Evolutionary conservation across 64 coral and sea anemone genomes (phyloP).

Genomic region (Montipora sp.): DNA sequence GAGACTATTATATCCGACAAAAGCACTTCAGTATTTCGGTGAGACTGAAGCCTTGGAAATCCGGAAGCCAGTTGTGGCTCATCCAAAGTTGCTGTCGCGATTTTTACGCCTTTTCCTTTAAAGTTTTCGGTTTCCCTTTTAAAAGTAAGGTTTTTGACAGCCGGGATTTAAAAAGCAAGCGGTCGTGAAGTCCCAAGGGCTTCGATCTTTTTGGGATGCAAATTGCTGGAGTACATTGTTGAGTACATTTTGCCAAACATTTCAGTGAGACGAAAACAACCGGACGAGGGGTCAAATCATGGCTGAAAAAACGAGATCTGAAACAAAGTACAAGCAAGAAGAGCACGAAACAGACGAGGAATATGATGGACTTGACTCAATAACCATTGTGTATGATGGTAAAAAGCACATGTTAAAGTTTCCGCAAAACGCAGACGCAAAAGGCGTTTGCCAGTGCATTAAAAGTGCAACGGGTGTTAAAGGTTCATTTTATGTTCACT

Average conservation of each 20-base stretch:
- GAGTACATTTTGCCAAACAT: background rate
- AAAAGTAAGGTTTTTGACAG: background rate
- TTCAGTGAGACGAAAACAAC: background rate
- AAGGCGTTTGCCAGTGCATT: conserved; percentile 59
- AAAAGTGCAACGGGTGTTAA: conserved; percentile 65
- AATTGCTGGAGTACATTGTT: background rate
- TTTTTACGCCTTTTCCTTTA: too few species aligned
- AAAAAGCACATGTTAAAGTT: conserved; percentile 63
- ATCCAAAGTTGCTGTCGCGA: too few species aligned
- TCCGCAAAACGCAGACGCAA: conserved; percentile 56
- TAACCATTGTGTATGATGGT: conserved; percentile 49
- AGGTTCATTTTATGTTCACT: conserved; percentile 83
- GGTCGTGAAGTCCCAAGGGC: background rate
- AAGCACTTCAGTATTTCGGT: too few species aligned
- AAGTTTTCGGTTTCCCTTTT: too few species aligned
- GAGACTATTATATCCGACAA: too few species aligned
- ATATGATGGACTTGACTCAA: conserved; percentile 35
- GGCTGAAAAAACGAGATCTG: background rate
- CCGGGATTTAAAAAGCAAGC: background rate
- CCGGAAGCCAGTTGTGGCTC: too few species aligned
- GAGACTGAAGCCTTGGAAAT: too few species aligned
- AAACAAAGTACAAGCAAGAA: background rate
- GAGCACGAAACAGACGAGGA: conserved; percentile 14
- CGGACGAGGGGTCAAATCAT: background rate
- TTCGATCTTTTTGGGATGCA: background rate